These are phyloP conservation scores for Arothron firmamentum DNA, from an alignment of 2,113 vertebrate species.

Conservation along the genomic window DNA sequence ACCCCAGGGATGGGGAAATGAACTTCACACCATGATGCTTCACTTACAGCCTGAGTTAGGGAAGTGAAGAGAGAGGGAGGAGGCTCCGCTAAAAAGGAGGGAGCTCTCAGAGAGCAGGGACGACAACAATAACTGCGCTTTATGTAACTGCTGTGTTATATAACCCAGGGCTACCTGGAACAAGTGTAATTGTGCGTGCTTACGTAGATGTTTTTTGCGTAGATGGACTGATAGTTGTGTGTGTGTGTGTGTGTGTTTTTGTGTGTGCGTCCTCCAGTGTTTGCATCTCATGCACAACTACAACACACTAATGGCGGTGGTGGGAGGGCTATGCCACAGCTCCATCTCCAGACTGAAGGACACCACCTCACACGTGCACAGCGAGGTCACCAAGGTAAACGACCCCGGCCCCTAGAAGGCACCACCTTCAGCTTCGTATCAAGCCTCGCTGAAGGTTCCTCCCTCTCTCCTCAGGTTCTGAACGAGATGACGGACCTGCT, in stretches of 20 bases:
- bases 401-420: not conserved
- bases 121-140: slow-evolving; percentile 55
- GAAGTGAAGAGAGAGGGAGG: slow-evolving; percentile 36
- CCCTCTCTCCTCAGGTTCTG: slow-evolving; percentile 76
- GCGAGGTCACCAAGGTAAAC: slow-evolving; percentile 88
- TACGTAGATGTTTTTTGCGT: slow-evolving; percentile 13
- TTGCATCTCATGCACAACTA: slow-evolving; percentile 92
- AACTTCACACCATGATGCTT: slow-evolving; percentile 60
- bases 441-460: not conserved
- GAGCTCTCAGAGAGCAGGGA: slow-evolving; percentile 39
- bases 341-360: slow-evolving; percentile 96
- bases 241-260: slow-evolving; percentile 22
- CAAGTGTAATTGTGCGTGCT: slow-evolving; percentile 52
- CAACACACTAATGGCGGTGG: slow-evolving; percentile 96
- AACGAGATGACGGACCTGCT: slow-evolving; percentile 96
- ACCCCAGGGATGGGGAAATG: slow-evolving; percentile 47
- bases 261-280: slow-evolving; percentile 71
- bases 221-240: slow-evolving; percentile 25
- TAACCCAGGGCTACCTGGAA: slow-evolving; percentile 58
- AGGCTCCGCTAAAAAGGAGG: slow-evolving; percentile 36
- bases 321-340: slow-evolving; percentile 93
- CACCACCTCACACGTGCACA: slow-evolving; percentile 86
- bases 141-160: slow-evolving; percentile 62
- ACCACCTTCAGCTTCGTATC: not conserved
- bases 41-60: slow-evolving; percentile 49